phyloP scores from a whole-genome alignment of 2,113 vertebrate species.

The Rattus norvegicus region GRCr8 NC_086036.1:67483001-67483500 shows the following conservation, averaged over 20 bases:
- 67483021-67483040: background rate
- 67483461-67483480: background rate
- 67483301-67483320: background rate
- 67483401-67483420: background rate
- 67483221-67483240: background rate
- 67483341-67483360: background rate
- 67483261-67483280: background rate
- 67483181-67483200: background rate
- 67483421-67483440: background rate
- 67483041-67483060: background rate
- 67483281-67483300: background rate
- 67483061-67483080: background rate
- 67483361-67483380: background rate
- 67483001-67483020: background rate
- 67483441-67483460: background rate
- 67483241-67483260: background rate
- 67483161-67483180: background rate
- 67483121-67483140: fast-evolving
- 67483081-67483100: too few relatives aligned
- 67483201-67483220: background rate
- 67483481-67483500: background rate
- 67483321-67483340: background rate
- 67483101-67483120: background rate
- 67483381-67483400: conserved; percentile 8
- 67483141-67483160: background rate